phyloP scores from a whole-genome alignment of 2,113 vertebrate genomes.

The Clarias gariepinus region DNA sequence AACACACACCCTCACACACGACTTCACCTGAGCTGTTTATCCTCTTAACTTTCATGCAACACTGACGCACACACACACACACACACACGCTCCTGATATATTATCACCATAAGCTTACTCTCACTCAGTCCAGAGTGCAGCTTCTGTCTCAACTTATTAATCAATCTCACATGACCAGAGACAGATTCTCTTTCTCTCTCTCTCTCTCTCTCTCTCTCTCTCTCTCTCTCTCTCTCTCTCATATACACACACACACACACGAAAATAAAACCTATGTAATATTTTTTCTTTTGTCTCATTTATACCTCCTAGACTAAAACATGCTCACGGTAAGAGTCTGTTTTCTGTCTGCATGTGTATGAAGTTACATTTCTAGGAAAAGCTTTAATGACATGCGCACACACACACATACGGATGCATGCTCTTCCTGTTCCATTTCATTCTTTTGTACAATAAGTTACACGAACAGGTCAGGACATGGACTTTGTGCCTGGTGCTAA shows the following conservation, averaged over 20 bases:
- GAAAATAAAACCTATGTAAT: background rate
- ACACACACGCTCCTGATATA: background rate
- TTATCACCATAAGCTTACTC: background rate
- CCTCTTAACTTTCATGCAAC: background rate
- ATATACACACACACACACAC: background rate
- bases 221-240: too few species aligned
- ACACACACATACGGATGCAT: background rate
- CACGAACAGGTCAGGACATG: background rate
- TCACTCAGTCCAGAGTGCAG: background rate
- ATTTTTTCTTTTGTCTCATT: background rate
- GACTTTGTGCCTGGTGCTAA: background rate
- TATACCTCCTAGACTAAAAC: conserved; percentile 16
- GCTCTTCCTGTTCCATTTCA: background rate
- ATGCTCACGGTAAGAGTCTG: conserved; percentile 2
- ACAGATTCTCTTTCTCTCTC: background rate
- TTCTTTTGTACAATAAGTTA: background rate
- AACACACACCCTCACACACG: background rate
- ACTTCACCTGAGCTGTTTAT: conserved; percentile 10
- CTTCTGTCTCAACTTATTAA: conserved; percentile 42
- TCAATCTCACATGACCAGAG: conserved; percentile 47
- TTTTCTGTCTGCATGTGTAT: conserved; percentile 19
- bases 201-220: too few species aligned
- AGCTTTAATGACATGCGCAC: background rate
- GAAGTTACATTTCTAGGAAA: background rate
- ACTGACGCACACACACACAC: background rate